These are phyloP conservation scores for Pharmacophagus antenor DNA, from an alignment of 2,888 invertebrate species.

Conservation along the genomic window DNA sequence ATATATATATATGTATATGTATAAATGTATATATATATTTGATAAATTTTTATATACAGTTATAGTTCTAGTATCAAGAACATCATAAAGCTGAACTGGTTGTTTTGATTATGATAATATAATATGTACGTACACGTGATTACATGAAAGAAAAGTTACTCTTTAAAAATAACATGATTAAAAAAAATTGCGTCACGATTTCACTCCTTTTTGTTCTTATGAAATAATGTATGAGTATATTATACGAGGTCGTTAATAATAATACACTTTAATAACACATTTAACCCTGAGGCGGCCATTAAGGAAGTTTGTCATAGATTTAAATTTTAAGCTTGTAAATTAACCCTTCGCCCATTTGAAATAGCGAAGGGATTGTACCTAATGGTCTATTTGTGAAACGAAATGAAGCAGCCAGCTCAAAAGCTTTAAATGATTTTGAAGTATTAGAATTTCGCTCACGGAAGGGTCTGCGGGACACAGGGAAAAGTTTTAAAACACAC, in stretches of 20 bases:
- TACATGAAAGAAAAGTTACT: too few species aligned
- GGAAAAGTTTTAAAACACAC: conserved; percentile 30
- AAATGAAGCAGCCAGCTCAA: conserved; percentile 73
- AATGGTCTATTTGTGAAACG: conserved; percentile 80
- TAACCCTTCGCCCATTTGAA: conserved; percentile 80
- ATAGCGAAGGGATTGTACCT: conserved; percentile 78
- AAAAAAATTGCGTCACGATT: background rate
- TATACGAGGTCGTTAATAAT: conserved; percentile 48
- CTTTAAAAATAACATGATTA: background rate
- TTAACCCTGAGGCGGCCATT: conserved; percentile 72
- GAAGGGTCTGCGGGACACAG: conserved; percentile 21
- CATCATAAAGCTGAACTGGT: too few species aligned
- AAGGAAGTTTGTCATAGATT: conserved; percentile 78
- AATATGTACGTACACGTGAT: too few species aligned
- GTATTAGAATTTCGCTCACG: conserved; percentile 46
- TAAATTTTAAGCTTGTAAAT: conserved; percentile 80
- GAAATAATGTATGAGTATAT: conserved; percentile 21
- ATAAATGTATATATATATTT: too few species aligned
- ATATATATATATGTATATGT: too few species aligned
- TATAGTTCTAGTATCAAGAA: too few species aligned
- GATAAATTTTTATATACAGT: too few species aligned
- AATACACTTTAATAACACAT: conserved; percentile 71
- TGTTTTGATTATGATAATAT: too few species aligned
- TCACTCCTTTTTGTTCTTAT: conserved; percentile 1
- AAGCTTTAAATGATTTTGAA: conserved; percentile 72